Evolutionary conservation across 2,113 vertebrate genomes (phyloP).

Genomic region (Uropsilus gracilis): DNA sequence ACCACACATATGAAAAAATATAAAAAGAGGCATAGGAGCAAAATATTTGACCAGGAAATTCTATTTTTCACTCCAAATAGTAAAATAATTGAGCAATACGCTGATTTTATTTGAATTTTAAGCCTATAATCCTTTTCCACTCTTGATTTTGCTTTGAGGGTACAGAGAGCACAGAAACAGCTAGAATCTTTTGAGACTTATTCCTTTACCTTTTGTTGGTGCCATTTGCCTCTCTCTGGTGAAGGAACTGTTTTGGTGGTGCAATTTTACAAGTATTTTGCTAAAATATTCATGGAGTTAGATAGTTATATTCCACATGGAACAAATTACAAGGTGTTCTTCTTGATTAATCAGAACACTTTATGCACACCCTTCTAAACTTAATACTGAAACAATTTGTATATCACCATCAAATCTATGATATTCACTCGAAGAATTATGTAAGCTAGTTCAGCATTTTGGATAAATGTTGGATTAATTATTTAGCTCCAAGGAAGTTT

Average conservation of each 20-base stretch:
- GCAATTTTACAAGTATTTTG: slow-evolving; percentile 40
- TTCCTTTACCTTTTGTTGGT: background rate
- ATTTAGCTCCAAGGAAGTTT: slow-evolving; percentile 65
- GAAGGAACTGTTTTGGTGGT: background rate
- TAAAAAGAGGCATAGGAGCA: background rate
- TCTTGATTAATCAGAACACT: slow-evolving; percentile 47
- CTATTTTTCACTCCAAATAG: background rate
- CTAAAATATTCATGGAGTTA: slow-evolving; percentile 43
- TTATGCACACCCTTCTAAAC: slow-evolving; percentile 26
- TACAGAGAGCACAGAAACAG: background rate
- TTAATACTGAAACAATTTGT: slow-evolving; percentile 47
- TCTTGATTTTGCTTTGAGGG: background rate
- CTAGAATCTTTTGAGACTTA: background rate
- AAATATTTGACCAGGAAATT: slow-evolving; percentile 26
- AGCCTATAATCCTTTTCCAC: background rate
- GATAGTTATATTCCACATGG: background rate
- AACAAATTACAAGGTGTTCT: slow-evolving; percentile 48
- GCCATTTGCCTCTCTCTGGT: background rate
- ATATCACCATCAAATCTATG: background rate
- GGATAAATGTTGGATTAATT: slow-evolving; percentile 76
- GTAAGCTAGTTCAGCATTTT: slow-evolving; percentile 56
- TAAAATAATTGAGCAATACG: slow-evolving; percentile 39
- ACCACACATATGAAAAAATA: background rate
- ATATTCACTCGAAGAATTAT: slow-evolving; percentile 52
- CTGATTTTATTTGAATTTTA: slow-evolving; percentile 56